Conservation (phyloP, 2,113 vertebrate genomes). For the Oenanthe melanoleuca region DNA sequence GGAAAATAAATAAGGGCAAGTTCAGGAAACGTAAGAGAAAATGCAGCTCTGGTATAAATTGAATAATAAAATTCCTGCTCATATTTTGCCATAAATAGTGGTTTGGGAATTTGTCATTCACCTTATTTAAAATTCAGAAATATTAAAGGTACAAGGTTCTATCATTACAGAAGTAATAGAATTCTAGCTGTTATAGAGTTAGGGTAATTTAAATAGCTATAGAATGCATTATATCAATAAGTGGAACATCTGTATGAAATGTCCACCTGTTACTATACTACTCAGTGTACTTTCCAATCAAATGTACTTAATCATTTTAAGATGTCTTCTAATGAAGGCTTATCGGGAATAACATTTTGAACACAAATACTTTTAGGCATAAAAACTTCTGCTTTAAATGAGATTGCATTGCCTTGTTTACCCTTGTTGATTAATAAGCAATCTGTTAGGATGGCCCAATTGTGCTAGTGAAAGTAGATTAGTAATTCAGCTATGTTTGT, state of each 20-base stretch:
- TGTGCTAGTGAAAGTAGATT: conserved; percentile 72
- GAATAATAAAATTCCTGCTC: conserved; percentile 78
- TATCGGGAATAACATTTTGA: conserved; percentile 78
- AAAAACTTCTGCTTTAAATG: conserved; percentile 75
- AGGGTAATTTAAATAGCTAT: conserved; percentile 76
- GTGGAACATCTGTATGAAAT: conserved; percentile 75
- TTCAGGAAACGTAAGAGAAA: conserved; percentile 73
- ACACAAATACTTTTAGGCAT: conserved; percentile 78
- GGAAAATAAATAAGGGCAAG: conserved; percentile 76
- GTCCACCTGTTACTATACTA: conserved; percentile 75
- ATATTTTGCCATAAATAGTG: conserved; percentile 80
- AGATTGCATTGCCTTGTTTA: conserved; percentile 81
- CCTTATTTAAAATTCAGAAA: conserved; percentile 82
- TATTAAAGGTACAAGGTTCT: conserved; percentile 75
- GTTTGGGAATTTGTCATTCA: conserved; percentile 78
- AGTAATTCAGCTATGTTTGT: conserved; percentile 73
- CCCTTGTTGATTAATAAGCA: conserved; percentile 82
- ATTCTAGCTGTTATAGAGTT: conserved; percentile 77
- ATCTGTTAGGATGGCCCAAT: conserved; percentile 74
- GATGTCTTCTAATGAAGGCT: conserved; percentile 72
- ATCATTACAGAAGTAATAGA: conserved; percentile 81
- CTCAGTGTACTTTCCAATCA: conserved; percentile 67
- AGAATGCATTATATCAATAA: conserved; percentile 76
- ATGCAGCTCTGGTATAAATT: conserved; percentile 71
- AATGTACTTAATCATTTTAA: conserved; percentile 75